These are phyloP conservation scores for Echinops telfairi DNA, from an alignment of 2,113 vertebrate genomes.

Conservation along the genomic window DNA sequence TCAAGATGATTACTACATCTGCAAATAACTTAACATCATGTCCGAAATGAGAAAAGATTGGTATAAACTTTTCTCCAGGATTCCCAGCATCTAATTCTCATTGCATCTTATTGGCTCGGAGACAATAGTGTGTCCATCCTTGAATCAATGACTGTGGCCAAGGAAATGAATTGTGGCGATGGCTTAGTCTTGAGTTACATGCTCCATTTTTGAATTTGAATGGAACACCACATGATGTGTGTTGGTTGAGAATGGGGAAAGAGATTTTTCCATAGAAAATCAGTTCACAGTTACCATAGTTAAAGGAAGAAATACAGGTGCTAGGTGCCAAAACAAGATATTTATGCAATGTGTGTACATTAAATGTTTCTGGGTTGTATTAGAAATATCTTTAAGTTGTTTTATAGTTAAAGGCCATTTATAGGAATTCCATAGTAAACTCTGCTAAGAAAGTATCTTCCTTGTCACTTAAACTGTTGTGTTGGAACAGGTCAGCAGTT, in stretches of 20 bases:
- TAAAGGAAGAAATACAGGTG: background rate
- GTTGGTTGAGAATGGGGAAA: background rate
- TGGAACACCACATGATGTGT: background rate
- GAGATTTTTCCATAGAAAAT: background rate
- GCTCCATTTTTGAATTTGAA: background rate
- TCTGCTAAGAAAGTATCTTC: slow-evolving; percentile 26
- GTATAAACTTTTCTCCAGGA: background rate
- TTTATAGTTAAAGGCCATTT: slow-evolving; percentile 30
- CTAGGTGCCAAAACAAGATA: background rate
- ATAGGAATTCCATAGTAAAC: background rate
- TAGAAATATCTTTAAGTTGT: background rate
- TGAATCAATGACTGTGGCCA: background rate
- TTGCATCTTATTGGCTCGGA: slow-evolving; percentile 1
- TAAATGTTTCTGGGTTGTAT: background rate
- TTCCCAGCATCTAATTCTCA: background rate
- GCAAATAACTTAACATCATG: background rate
- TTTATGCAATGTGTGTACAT: background rate
- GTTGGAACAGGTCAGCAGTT: background rate
- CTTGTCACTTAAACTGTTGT: background rate
- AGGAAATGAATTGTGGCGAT: background rate
- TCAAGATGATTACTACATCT: background rate
- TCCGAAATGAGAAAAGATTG: background rate
- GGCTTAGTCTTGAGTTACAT: background rate
- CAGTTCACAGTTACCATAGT: background rate
- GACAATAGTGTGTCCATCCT: background rate